Percentiles rank a stretch among this genome's conserved stretches.
Conservation (phyloP, 2,113 vertebrate genomes). For the Dipodomys merriami region DNA sequence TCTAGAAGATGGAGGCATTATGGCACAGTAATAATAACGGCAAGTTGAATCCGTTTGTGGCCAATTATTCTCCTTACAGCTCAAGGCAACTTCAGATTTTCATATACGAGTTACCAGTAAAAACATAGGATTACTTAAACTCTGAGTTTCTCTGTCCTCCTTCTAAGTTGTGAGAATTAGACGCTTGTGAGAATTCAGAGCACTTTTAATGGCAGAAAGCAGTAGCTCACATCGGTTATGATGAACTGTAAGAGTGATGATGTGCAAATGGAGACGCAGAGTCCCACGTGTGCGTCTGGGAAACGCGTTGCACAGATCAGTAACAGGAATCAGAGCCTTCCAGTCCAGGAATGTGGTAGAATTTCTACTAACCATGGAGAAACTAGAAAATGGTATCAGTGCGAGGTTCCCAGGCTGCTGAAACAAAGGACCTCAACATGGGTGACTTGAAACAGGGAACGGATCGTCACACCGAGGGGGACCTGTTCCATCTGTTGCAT, state of each 20-base stretch:
- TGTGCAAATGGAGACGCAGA: not conserved
- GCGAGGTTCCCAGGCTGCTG: not conserved
- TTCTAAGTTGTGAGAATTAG: not conserved
- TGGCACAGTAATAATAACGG: not conserved
- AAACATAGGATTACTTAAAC: not conserved
- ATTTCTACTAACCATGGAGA: not conserved
- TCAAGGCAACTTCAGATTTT: not conserved
- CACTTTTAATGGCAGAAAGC: not conserved
- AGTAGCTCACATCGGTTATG: not conserved
- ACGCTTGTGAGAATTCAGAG: conserved; percentile 9
- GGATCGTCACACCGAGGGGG: no score
- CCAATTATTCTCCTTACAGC: not conserved
- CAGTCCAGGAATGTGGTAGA: not conserved
- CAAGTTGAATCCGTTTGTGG: not conserved
- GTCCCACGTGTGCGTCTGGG: not conserved
- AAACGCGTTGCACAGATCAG: not conserved
- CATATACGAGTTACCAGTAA: not conserved
- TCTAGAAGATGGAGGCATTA: not conserved
- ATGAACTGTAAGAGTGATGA: not conserved
- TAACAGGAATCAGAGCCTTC: not conserved
- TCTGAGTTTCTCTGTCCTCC: not conserved
- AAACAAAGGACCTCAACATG: not conserved
- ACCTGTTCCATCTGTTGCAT: no score
- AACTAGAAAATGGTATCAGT: not conserved
- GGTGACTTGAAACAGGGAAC: no score